phyloP scores from a whole-genome alignment of 1,140 invertebrate species.

The Rhizoglyphus robini region DNA sequence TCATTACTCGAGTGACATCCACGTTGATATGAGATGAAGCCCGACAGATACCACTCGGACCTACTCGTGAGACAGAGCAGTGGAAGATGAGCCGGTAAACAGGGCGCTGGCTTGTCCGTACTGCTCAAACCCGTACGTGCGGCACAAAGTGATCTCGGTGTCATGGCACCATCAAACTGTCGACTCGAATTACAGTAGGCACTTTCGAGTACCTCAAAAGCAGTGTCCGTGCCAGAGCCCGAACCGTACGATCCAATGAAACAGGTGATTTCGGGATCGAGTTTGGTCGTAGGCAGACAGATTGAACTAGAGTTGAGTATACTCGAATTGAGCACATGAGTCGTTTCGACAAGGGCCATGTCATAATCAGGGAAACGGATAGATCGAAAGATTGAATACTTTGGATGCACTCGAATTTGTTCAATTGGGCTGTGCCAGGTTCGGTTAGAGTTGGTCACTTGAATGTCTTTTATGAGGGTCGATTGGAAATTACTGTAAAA shows the following conservation, averaged over 20 bases:
- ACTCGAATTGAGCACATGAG: background rate
- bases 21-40: constrained; percentile 9
- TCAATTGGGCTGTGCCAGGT: background rate
- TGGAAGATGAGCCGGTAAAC: constrained; percentile 10
- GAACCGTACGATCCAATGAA: background rate
- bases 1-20: background rate
- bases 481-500: background rate
- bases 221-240: background rate
- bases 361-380: constrained; percentile 14
- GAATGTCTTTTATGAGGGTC: background rate
- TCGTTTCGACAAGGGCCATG: constrained; percentile 9
- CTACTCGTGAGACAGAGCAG: constrained; percentile 5
- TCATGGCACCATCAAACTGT: background rate
- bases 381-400: constrained; percentile 10
- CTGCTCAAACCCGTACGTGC: background rate
- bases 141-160: background rate
- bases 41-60: constrained; percentile 8
- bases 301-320: background rate
- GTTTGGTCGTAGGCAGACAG: constrained; percentile 6
- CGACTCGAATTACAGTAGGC: background rate
- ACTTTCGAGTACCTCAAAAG: constrained; percentile 6
- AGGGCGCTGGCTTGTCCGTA: background rate
- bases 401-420: background rate
- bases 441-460: background rate
- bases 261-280: constrained; percentile 16